A percentile compares a stretch with the other conserved stretches of the same genome.
phyloP scores from a whole-genome alignment of 2,797 vertebrate species.

The Numenius phaeopus region DNA sequence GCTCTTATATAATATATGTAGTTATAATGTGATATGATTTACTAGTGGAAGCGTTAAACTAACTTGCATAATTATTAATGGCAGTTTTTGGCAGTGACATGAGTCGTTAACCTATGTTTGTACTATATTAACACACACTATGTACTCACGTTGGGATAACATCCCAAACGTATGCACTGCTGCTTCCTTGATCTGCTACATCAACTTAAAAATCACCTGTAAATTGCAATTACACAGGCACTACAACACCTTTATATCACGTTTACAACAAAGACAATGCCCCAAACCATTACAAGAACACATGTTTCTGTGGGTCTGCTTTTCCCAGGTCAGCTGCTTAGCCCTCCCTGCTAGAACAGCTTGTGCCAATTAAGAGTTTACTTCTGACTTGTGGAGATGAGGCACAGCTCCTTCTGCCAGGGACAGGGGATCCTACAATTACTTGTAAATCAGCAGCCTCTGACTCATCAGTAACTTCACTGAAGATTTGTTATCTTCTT shows the following conservation, averaged over 20 bases:
- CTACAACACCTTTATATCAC: not conserved
- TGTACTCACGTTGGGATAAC: not conserved
- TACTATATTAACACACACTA: not conserved
- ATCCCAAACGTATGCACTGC: not conserved
- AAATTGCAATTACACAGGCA: not conserved
- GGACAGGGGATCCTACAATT: conserved; percentile 26
- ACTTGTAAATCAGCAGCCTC: conserved; percentile 36
- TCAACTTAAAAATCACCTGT: not conserved
- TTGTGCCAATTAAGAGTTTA: conserved; percentile 34
- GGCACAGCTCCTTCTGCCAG: not conserved
- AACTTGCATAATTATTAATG: not conserved
- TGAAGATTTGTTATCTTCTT: conserved; percentile 44
- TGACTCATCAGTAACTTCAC: conserved; percentile 46
- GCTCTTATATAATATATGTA: not conserved
- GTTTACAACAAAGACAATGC: not conserved
- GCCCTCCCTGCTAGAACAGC: not conserved
- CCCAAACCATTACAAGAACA: not conserved
- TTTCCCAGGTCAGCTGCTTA: not conserved
- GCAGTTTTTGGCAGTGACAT: not conserved
- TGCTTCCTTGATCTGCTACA: not conserved
- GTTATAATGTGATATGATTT: not conserved
- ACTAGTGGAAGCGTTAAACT: not conserved
- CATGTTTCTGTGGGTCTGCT: not conserved
- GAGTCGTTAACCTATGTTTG: not conserved
- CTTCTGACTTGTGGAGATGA: conserved; percentile 18